Evolutionary conservation across 2,113 vertebrate species (phyloP).

Genomic region (Philantomba maxwellii): DNA sequence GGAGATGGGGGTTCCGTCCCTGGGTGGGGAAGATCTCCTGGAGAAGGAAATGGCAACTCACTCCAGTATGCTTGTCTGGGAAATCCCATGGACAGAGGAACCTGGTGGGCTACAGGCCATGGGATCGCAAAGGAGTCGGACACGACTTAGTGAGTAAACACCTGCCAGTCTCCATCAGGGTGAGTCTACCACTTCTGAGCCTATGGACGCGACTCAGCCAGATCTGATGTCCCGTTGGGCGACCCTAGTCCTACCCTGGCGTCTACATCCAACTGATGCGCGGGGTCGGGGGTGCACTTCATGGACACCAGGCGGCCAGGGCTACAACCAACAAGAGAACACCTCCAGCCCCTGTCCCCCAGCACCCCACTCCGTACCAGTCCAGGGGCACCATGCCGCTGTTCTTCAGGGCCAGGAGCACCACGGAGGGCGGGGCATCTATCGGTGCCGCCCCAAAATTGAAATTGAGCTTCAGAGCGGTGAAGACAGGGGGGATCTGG

Average conservation of each 20-base stretch:
- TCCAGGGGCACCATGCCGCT: constrained; percentile 83
- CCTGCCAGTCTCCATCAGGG: not conserved
- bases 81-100: not conserved
- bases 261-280: not conserved
- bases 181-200: not conserved
- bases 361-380: constrained; percentile 80
- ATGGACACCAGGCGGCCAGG: not conserved
- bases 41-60: not conserved
- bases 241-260: not conserved
- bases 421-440: constrained; percentile 79
- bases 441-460: constrained; percentile 87
- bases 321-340: not conserved
- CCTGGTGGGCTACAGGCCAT: not conserved
- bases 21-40: not conserved
- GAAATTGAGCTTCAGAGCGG: constrained; percentile 85
- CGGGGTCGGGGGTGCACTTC: rapidly evolving
- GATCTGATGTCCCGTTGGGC: not conserved
- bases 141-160: not conserved
- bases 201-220: not conserved
- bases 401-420: constrained; percentile 88
- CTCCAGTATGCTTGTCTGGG: not conserved
- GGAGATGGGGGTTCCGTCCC: not conserved
- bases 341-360: not conserved
- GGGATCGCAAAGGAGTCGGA: not conserved
- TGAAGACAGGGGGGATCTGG: constrained; percentile 80